phyloP scores from a whole-genome alignment of 2,797 vertebrate genomes.

The Lerista edwardsae region DNA sequence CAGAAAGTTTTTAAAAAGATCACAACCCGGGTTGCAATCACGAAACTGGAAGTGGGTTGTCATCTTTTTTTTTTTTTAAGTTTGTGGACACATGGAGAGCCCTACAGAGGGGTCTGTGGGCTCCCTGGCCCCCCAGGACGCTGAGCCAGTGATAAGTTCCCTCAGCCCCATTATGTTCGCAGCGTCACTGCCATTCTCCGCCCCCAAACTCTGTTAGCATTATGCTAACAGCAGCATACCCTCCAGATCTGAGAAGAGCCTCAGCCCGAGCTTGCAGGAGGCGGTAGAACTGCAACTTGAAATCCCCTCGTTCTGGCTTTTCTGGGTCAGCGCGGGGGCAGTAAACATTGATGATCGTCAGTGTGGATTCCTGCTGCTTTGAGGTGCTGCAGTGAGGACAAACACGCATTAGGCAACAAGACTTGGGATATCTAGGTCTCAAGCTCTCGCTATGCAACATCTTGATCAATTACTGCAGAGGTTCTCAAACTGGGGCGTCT shows the following conservation, averaged over 20 bases:
- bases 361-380: slow-evolving; percentile 73
- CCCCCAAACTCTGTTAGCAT: too few relatives aligned
- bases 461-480: not conserved
- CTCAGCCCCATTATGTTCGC: too few relatives aligned
- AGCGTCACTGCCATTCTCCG: too few relatives aligned
- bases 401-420: not conserved
- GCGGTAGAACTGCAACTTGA: slow-evolving; percentile 88
- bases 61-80: too few relatives aligned
- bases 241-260: slow-evolving; percentile 80
- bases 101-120: too few relatives aligned
- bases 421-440: not conserved
- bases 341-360: slow-evolving; percentile 90
- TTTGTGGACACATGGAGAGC: too few relatives aligned
- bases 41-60: too few relatives aligned
- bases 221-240: slow-evolving; percentile 68
- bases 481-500: too few relatives aligned
- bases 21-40: too few relatives aligned
- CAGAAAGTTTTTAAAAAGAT: too few relatives aligned
- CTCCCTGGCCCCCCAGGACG: too few relatives aligned
- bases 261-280: slow-evolving; percentile 86
- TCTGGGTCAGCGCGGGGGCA: slow-evolving; percentile 91
- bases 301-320: slow-evolving; percentile 85
- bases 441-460: not conserved
- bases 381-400: slow-evolving; percentile 68
- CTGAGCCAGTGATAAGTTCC: too few relatives aligned